Conservation (phyloP, 2,888 invertebrate species). For the Melanchra persicariae region DNA sequence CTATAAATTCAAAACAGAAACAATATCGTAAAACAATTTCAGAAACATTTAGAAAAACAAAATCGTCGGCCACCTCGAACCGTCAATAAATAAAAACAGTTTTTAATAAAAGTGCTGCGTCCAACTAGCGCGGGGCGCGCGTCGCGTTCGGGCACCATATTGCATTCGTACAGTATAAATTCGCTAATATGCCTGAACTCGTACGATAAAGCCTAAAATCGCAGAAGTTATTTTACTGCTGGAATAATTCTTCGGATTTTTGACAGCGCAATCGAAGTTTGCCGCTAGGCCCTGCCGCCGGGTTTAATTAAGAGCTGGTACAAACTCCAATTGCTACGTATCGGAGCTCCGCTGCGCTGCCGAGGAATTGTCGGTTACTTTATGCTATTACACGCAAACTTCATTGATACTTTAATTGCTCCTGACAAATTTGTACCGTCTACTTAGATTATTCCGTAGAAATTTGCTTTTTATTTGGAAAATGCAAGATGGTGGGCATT, state of each 20-base stretch:
- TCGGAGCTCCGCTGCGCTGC: slow-evolving; percentile 75
- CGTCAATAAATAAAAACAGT: slow-evolving; percentile 88
- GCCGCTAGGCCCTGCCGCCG: slow-evolving; percentile 85
- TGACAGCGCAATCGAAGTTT: slow-evolving; percentile 91
- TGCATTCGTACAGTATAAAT: slow-evolving; percentile 87
- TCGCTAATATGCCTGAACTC: slow-evolving; percentile 89
- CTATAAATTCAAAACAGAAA: slow-evolving; percentile 60
- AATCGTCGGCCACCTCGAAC: slow-evolving; percentile 77
- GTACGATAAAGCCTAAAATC: slow-evolving; percentile 89
- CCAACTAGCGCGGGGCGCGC: slow-evolving; percentile 73
- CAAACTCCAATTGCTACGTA: slow-evolving; percentile 82
- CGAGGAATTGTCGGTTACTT: slow-evolving; percentile 72
- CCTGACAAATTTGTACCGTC: slow-evolving; percentile 51
- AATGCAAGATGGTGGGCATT: not conserved
- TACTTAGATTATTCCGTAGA: slow-evolving; percentile 30
- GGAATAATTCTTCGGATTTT: slow-evolving; percentile 91
- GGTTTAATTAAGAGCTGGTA: slow-evolving; percentile 87
- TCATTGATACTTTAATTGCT: slow-evolving; percentile 73
- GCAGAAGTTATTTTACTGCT: slow-evolving; percentile 88
- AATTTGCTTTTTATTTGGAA: slow-evolving; percentile 3
- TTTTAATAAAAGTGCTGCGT: slow-evolving; percentile 87
- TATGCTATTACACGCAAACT: slow-evolving; percentile 75
- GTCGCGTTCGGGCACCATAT: slow-evolving; percentile 83
- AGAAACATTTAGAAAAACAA: slow-evolving; percentile 74
- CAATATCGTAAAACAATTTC: slow-evolving; percentile 62